A percentile compares a stretch with the other conserved stretches of the same genome.
Conservation (phyloP, 2,113 vertebrate species). For the Haemorhous mexicanus region DNA sequence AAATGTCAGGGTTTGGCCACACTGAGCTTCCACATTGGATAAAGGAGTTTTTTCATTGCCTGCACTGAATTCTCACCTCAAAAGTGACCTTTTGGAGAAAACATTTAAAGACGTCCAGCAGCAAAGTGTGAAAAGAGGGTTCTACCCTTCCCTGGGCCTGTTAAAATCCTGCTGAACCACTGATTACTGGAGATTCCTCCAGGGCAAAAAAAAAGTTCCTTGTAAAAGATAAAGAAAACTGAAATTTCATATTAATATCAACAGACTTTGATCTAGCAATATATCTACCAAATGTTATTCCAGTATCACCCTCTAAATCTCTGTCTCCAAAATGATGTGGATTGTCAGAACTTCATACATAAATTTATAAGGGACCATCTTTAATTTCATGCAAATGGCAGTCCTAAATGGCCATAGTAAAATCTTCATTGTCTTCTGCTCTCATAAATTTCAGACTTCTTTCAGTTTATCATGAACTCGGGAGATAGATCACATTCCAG, state of each 20-base stretch:
- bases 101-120: neutral
- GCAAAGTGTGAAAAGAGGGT: neutral
- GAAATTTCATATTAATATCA: conserved; percentile 38
- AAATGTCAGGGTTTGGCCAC: neutral
- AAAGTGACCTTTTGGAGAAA: neutral
- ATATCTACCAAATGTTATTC: conserved; percentile 27
- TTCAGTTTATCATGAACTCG: neutral
- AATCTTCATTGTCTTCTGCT: conserved; percentile 16
- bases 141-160: neutral
- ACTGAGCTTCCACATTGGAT: neutral
- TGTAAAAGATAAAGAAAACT: conserved; percentile 42
- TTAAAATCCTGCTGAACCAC: neutral
- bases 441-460: conserved; percentile 11
- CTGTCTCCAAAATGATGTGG: neutral
- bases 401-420: conserved; percentile 36
- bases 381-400: conserved; percentile 62
- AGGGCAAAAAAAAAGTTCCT: neutral
- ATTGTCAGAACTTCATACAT: conserved; percentile 50
- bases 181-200: neutral
- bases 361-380: conserved; percentile 38
- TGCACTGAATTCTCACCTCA: neutral
- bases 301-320: conserved; percentile 44
- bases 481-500: neutral
- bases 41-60: neutral
- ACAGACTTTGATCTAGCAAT: conserved; percentile 36